Evolutionary conservation across 2,113 vertebrate genomes (phyloP).

Genomic region (Sterrhoptilus dennistouni): DNA sequence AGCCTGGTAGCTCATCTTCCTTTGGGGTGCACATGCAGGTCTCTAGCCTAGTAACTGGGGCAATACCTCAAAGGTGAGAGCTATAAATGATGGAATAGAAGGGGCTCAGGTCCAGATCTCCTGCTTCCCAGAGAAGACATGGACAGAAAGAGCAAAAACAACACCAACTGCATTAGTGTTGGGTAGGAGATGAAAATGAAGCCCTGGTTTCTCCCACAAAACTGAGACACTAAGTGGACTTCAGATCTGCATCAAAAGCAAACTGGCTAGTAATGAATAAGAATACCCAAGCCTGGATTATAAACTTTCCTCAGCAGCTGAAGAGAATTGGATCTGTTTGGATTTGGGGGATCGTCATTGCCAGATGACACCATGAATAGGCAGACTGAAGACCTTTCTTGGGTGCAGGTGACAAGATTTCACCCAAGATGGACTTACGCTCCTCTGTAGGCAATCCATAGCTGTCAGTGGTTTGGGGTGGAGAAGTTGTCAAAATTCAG

Average conservation of each 20-base stretch:
- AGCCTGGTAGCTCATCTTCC: background rate
- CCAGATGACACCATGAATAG: too few species aligned
- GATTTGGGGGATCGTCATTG: background rate
- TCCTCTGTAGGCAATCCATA: background rate
- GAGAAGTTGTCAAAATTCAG: background rate
- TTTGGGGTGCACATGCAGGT: background rate
- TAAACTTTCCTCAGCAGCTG: background rate
- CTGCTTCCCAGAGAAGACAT: background rate
- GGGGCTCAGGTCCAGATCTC: background rate
- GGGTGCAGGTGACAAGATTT: background rate
- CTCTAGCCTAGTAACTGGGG: background rate
- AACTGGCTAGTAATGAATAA: background rate
- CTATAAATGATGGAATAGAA: background rate
- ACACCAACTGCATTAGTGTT: background rate
- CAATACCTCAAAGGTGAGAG: background rate
- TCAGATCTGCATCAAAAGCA: background rate
- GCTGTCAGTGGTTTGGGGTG: background rate
- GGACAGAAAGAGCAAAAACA: background rate
- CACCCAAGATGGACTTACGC: background rate
- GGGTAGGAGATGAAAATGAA: background rate
- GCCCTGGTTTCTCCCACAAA: background rate
- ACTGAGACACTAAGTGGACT: background rate
- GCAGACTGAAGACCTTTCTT: background rate
- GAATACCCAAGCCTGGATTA: background rate
- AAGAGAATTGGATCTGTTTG: background rate